phyloP scores from a whole-genome alignment of 2,113 vertebrate genomes.

The Epinephelus cyanopodus region DNA sequence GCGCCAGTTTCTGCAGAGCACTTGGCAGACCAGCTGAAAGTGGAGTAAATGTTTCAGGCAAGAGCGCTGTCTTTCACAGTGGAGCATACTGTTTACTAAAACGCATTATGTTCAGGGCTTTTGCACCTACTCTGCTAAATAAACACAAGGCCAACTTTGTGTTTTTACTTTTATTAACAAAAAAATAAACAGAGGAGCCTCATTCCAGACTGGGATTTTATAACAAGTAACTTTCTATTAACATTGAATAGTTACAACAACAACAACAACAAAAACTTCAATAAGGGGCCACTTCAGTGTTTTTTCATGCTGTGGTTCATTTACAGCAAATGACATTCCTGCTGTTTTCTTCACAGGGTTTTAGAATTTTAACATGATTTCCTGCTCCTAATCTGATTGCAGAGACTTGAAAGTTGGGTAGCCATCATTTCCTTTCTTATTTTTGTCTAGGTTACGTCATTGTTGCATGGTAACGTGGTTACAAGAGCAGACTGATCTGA shows the following conservation, averaged over 20 bases:
- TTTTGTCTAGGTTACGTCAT: neutral
- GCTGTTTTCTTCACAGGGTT: neutral
- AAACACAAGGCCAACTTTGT: neutral
- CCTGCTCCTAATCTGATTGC: neutral
- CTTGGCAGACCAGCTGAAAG: slow-evolving; percentile 29
- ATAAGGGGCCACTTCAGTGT: neutral
- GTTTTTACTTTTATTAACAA: slow-evolving; percentile 18
- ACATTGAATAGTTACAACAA: neutral
- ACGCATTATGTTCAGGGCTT: neutral
- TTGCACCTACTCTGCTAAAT: neutral
- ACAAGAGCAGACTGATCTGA: neutral
- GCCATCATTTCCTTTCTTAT: neutral
- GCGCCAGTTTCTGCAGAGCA: slow-evolving; percentile 37
- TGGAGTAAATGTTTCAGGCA: slow-evolving; percentile 1
- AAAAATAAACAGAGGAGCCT: neutral
- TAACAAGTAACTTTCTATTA: neutral
- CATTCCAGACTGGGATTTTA: neutral
- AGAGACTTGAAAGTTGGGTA: neutral
- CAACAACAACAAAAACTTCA: neutral
- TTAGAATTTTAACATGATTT: neutral
- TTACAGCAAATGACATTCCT: neutral
- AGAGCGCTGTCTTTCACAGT: neutral
- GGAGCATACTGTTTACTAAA: neutral
- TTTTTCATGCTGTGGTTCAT: neutral
- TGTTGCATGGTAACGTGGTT: neutral